Evolutionary conservation across 2,113 vertebrate species (phyloP).

Genomic region (Ascaphus truei): DNA sequence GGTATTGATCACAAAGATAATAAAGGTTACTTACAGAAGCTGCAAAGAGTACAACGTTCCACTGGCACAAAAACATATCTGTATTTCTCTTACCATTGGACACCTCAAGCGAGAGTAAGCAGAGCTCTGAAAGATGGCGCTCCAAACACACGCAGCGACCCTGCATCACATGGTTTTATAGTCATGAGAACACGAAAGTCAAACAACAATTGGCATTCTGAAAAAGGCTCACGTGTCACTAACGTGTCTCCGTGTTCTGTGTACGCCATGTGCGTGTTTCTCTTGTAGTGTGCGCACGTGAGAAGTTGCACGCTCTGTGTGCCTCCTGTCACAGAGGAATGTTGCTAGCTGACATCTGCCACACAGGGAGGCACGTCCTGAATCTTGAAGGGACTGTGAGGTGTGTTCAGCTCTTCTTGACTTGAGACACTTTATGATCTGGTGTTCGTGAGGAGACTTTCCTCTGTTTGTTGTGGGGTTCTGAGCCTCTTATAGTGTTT

Average conservation of each 20-base stretch:
- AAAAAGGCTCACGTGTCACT: slow-evolving; percentile 16
- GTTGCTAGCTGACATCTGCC: slow-evolving; percentile 62
- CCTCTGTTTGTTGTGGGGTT: slow-evolving; percentile 60
- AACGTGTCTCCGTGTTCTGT: slow-evolving; percentile 55
- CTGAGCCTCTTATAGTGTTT: slow-evolving; percentile 42
- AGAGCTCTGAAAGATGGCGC: slow-evolving; percentile 85
- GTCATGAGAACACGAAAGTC: slow-evolving; percentile 57
- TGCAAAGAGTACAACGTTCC: slow-evolving; percentile 65
- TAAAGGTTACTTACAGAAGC: slow-evolving; percentile 67
- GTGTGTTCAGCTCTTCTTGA: slow-evolving; percentile 54
- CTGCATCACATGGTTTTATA: slow-evolving; percentile 94
- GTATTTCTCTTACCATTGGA: slow-evolving; percentile 72
- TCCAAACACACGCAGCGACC: slow-evolving; percentile 90
- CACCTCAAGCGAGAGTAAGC: slow-evolving; percentile 79
- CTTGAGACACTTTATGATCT: neutral
- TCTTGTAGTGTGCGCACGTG: slow-evolving; percentile 44
- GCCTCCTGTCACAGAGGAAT: slow-evolving; percentile 58
- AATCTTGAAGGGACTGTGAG: slow-evolving; percentile 58
- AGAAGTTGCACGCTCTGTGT: slow-evolving; percentile 50
- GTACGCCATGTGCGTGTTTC: slow-evolving; percentile 61
- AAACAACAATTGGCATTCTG: slow-evolving; percentile 32
- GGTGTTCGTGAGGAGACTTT: slow-evolving; percentile 6
- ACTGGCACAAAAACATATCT: slow-evolving; percentile 63
- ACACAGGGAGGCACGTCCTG: slow-evolving; percentile 51
- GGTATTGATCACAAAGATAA: slow-evolving; percentile 59